Conservation (phyloP, 2,888 invertebrate genomes). For the Meiosimyza platycephala region DNA sequence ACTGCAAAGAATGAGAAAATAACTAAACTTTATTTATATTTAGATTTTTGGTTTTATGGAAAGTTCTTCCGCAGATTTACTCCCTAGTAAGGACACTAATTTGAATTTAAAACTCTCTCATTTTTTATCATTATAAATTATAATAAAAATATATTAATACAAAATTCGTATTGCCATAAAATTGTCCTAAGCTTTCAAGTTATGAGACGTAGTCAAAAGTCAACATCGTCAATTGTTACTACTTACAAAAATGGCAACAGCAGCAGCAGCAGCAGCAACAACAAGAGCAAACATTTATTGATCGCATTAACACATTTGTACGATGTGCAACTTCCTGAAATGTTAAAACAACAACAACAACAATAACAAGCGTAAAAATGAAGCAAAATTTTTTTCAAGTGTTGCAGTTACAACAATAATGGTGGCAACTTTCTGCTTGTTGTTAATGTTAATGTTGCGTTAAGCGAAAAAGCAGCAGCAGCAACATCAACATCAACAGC, state of each 20-base stretch:
- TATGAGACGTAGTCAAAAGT: no score
- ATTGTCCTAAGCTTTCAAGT: no score
- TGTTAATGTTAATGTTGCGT: not conserved
- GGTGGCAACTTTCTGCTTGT: not conserved
- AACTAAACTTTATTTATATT: not conserved
- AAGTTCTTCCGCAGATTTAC: no score
- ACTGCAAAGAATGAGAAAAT: conserved; percentile 30
- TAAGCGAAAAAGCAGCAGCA: not conserved
- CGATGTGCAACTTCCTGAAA: conserved; percentile 7
- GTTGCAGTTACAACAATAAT: not conserved
- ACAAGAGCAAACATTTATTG: not conserved
- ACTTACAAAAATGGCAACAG: not conserved
- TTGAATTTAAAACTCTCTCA: no score
- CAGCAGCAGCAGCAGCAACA: conserved; percentile 3
- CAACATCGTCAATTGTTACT: no score
- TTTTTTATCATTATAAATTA: no score
- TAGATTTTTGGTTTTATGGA: no score
- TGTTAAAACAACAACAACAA: conserved; percentile 5
- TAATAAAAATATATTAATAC: no score
- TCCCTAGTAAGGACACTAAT: no score
- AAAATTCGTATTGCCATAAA: conserved; percentile 3
- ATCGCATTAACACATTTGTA: not conserved
- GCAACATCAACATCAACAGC: not conserved
- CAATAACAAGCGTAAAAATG: not conserved
- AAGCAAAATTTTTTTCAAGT: no score